Evolutionary conservation across 2,113 vertebrate genomes (phyloP).

Genomic region (Sturnus vulgaris): DNA sequence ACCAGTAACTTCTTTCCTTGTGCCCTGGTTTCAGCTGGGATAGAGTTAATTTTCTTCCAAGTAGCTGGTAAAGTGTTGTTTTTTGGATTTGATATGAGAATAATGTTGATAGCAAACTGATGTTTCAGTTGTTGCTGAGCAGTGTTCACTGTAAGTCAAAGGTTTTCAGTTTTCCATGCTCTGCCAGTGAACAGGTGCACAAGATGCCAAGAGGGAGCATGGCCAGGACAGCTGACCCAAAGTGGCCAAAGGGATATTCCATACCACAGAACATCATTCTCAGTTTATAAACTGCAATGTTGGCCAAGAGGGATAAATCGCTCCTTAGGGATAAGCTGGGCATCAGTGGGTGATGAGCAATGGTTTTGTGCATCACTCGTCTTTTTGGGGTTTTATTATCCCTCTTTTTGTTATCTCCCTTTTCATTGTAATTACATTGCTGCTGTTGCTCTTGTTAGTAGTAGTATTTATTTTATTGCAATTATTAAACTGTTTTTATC

Average conservation of each 20-base stretch:
- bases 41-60: not conserved
- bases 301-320: not conserved
- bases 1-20: not conserved
- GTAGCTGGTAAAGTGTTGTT: not conserved
- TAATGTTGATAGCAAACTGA: not conserved
- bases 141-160: not conserved
- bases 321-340: too few relatives aligned
- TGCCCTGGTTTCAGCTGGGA: not conserved
- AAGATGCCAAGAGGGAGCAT: not conserved
- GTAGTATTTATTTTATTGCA: not conserved
- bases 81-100: not conserved
- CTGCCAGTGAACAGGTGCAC: not conserved
- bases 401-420: not conserved
- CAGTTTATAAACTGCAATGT: not conserved
- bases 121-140: not conserved
- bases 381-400: not conserved
- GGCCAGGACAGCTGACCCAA: not conserved
- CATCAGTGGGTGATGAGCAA: not conserved
- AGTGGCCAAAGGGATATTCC: not conserved
- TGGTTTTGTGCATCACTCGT: not conserved
- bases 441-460: not conserved
- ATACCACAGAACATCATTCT: not conserved
- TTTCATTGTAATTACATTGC: not conserved
- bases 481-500: not conserved
- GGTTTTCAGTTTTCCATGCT: not conserved